Conservation (phyloP, 1,140 invertebrate species). For the Belonocnema kinseyi region DNA sequence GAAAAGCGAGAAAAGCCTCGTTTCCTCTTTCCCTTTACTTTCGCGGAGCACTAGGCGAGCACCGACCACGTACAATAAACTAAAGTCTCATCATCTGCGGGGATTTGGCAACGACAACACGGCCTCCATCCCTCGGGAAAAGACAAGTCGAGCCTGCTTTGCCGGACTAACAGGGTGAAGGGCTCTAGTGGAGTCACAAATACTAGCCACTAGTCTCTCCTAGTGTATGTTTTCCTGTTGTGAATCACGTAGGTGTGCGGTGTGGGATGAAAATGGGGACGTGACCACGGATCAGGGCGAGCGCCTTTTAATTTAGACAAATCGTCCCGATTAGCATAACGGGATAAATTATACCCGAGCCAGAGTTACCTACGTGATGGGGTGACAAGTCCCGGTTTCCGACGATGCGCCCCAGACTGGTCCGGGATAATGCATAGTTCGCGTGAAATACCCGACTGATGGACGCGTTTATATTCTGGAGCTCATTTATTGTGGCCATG, state of each 20-base stretch:
- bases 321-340: constrained; percentile 77
- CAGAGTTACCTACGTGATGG: constrained; percentile 51
- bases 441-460: constrained; percentile 12
- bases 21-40: neutral
- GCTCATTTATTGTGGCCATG: constrained; percentile 22
- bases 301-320: constrained; percentile 78
- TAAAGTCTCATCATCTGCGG: constrained; percentile 75
- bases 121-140: constrained; percentile 60
- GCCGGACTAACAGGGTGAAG: constrained; percentile 42
- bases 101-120: constrained; percentile 73
- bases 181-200: constrained; percentile 24
- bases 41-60: constrained; percentile 33
- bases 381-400: constrained; percentile 51
- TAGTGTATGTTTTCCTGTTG: constrained; percentile 25
- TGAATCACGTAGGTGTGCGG: neutral
- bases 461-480: constrained; percentile 13
- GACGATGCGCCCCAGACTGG: constrained; percentile 27
- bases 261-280: constrained; percentile 55
- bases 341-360: constrained; percentile 73
- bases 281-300: constrained; percentile 68
- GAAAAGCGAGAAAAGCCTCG: neutral
- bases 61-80: constrained; percentile 72
- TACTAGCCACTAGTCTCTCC: neutral
- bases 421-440: constrained; percentile 32
- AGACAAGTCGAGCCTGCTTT: constrained; percentile 40